Evolutionary conservation across 2,113 vertebrate species (phyloP), one percentile per base, ranked within the genome.

Genomic region (Odocoileus virginianus): DNA sequence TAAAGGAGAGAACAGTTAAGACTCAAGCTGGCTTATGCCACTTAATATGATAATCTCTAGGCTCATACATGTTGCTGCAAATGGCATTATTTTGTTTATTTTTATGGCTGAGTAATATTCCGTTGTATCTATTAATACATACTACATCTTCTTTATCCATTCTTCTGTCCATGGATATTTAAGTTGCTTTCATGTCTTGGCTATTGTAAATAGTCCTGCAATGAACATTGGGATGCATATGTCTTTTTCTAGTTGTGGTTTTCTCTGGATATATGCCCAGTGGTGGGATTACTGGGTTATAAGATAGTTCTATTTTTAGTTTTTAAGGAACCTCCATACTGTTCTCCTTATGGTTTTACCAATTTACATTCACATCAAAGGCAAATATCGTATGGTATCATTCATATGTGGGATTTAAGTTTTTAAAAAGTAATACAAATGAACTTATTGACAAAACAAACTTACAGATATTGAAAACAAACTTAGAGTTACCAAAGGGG

Each of bases 21-120:
- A 30, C 76, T 19, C 33, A 23, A 23, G 23, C n/a, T 36, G 27
- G 16, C 28, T 50, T 33, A 50, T 3, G 16, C 28, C 45, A 50
- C 45, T 50, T 50, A 1, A 9, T 50, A 50, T 50, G 45, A 50
- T 19, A 19, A 50, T 81, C 28, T 50, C 45, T 19, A 33, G 74
- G 45, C 17, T 47, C 78, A 81, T 33, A 47, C 28, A 30, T 0
- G 2, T 50, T 50, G 78, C 78, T 79, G 78, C 78, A 79, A 50
- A 19, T 79, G 28, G 45, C 45, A 19, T 50, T 50, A 30, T 79
- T 79, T 19, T 0, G 0, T 19, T 30, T 5, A 19, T 50, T 12
- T 79, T 19, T 79, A 79, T 79, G 78, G 28, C 45, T 0, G 1
- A 79, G 8, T 79, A 50, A 19, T 79, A 79, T 50, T 30, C 76